phyloP scores from a whole-genome alignment of 1,140 invertebrate species.

The Coboldia fuscipes region DNA sequence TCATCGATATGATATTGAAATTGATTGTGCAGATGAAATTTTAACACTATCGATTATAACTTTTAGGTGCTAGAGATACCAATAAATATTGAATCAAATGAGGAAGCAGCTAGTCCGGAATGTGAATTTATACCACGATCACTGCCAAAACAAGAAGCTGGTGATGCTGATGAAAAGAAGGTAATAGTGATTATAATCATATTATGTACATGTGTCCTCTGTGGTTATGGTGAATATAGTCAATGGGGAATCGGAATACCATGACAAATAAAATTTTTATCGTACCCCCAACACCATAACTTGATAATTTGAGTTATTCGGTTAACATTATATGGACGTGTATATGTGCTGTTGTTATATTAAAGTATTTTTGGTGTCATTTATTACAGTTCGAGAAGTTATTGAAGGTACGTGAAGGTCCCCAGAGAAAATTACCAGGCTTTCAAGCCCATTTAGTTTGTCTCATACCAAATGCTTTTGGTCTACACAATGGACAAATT shows the following conservation, averaged over 20 bases:
- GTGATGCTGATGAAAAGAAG: constrained; percentile 31
- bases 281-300: too few relatives aligned
- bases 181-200: too few relatives aligned
- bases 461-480: constrained; percentile 61
- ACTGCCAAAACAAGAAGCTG: constrained; percentile 28
- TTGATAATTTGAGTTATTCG: too few relatives aligned
- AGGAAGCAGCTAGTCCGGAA: constrained; percentile 55
- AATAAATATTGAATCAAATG: constrained; percentile 65
- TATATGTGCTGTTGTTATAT: too few relatives aligned
- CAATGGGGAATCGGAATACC: too few relatives aligned
- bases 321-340: too few relatives aligned
- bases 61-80: constrained; percentile 68
- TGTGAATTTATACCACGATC: constrained; percentile 44
- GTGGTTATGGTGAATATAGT: too few relatives aligned
- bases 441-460: constrained; percentile 93
- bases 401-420: constrained; percentile 52
- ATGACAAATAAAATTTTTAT: too few relatives aligned
- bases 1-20: constrained; percentile 1
- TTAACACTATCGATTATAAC: too few relatives aligned
- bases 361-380: too few relatives aligned
- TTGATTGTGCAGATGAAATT: too few relatives aligned
- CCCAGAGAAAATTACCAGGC: constrained; percentile 61
- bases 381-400: constrained; percentile 25
- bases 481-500: constrained; percentile 59
- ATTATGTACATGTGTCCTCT: too few relatives aligned